Base-by-base conservation (phyloP, 1,140 invertebrate species). In the Lepidurus arcticus region DNA sequence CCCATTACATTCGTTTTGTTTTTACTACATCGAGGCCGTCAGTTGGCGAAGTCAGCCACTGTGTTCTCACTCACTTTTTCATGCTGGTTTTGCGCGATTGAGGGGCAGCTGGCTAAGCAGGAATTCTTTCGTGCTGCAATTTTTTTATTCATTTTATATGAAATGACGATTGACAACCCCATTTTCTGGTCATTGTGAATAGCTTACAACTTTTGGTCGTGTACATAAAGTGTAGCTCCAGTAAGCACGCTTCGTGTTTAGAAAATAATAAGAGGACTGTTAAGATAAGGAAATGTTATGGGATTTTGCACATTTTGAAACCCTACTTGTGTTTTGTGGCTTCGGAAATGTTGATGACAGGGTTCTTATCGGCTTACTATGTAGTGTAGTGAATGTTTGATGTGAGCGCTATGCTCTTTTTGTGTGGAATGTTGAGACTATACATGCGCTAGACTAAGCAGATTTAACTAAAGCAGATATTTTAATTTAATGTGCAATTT, bases 151-250 rank as follows among this genome's bases (percentile, higher is more conserved):
- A 65, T 65, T 65, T 65, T 65, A 16, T 65, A 65, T 65, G 16
- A 21, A 65, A 65, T 65, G 53, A 65, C 53, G 53, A n/a, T 65
- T 65, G 53, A 65, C 53, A 65, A 65, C 53, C 53, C 53, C 53
- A 65, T 65, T 65, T 65, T 65, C 53, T 65, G 53, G 53, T 65
- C 53, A 65, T 65, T 65, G 53, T 65, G 53, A 65, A 65, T 65
- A 65, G 53, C 53, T 65, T 65, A n/a, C 53, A 13, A 65, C 53
- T 13, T 65, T 65, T 65, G 8, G 16, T 65, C 21, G 53, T 65
- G 53, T 65, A 65, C 53, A 65, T 65, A 65, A 65, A 65, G 53
- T 65, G 53, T 65, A 65, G 53, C 13, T 65, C n/a, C 53, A 11
- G 53, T 34, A 65, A 65, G 53, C 53, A 65, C 53, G 53, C 53